These are phyloP conservation scores for Ovis canadensis DNA, from an alignment of 2,113 vertebrate genomes.

Conservation along the genomic window DNA sequence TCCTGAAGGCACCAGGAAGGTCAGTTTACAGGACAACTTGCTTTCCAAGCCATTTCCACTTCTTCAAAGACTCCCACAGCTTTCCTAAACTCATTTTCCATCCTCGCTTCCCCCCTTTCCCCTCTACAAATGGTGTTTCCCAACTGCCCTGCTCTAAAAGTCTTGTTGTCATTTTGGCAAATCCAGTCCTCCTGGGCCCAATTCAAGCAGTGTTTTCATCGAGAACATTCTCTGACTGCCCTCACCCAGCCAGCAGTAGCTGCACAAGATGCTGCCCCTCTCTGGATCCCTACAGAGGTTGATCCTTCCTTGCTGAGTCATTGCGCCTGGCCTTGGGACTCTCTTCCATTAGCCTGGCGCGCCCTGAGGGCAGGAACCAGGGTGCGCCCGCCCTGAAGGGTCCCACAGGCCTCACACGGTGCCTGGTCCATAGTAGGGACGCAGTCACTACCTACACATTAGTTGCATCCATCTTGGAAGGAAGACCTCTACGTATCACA, in stretches of 20 bases:
- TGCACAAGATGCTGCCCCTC: neutral
- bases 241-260: neutral
- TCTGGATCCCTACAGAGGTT: neutral
- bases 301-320: neutral
- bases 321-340: neutral
- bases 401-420: neutral
- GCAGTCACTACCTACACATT: rapidly evolving
- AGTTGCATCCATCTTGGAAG: neutral
- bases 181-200: neutral
- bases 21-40: neutral
- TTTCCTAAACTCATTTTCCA: neutral
- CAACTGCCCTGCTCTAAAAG: neutral
- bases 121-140: neutral
- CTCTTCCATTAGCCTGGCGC: neutral
- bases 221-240: neutral
- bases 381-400: no score
- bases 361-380: neutral
- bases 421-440: neutral
- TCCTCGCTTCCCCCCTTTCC: neutral
- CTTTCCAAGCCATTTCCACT: neutral
- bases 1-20: neutral
- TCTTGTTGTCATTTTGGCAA: neutral
- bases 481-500: neutral
- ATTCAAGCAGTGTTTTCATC: neutral
- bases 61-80: neutral